Conservation (phyloP, 1,140 invertebrate species). For the Pogonognathellus flavescens region DNA sequence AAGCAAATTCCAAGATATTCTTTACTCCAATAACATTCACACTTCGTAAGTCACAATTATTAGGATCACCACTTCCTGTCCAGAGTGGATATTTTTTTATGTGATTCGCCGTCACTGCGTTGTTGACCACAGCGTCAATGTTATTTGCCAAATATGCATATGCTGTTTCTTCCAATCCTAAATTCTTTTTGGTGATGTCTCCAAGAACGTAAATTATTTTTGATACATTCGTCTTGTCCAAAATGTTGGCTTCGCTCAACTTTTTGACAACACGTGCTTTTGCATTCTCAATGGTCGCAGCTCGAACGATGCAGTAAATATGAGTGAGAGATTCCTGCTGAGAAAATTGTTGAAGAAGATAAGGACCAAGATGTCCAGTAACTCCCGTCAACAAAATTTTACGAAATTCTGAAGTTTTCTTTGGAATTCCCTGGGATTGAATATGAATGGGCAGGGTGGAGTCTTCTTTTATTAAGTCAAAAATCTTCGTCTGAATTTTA, state of each 20-base stretch:
- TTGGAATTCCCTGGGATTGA: neutral
- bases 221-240: neutral
- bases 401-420: neutral
- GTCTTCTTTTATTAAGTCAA: neutral
- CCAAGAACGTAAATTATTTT: neutral
- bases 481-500: neutral
- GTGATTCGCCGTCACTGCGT: constrained; percentile 19
- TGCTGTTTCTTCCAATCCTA: constrained; percentile 3
- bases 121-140: constrained; percentile 55
- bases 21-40: constrained; percentile 48
- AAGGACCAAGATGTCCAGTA: constrained; percentile 19
- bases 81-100: neutral
- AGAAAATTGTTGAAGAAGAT: constrained; percentile 1
- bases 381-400: constrained; percentile 39
- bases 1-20: constrained; percentile 33
- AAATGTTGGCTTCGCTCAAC: neutral
- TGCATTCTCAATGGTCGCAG: neutral
- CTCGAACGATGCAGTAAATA: constrained; percentile 34
- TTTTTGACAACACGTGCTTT: neutral
- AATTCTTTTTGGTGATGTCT: neutral
- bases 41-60: neutral
- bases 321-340: neutral
- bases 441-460: neutral
- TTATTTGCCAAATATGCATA: neutral
- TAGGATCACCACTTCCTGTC: neutral